phyloP scores from a whole-genome alignment of 1,140 invertebrate species.

The Scaptomyza pallida region DNA sequence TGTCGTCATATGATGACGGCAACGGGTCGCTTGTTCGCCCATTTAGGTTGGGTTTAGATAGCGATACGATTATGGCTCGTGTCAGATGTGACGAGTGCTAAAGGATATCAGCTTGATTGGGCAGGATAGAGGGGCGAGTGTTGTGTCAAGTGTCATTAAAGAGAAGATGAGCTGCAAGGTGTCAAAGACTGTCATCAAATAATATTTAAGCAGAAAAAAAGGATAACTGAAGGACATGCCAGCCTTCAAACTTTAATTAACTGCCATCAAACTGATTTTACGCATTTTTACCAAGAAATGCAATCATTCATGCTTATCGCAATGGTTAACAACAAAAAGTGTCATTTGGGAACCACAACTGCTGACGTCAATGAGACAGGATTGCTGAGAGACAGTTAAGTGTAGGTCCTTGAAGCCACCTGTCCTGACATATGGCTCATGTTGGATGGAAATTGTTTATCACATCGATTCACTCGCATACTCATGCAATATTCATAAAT shows the following conservation, averaged over 20 bases:
- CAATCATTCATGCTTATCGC: conserved; percentile 5
- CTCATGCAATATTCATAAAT: conserved; percentile 73
- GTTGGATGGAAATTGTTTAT: conserved; percentile 65
- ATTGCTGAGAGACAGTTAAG: background rate
- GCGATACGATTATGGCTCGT: conserved; percentile 42
- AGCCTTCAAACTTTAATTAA: too few species aligned
- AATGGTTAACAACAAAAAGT: background rate
- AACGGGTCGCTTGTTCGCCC: conserved; percentile 3
- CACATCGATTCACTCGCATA: conserved; percentile 35
- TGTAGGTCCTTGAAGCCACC: conserved; percentile 30
- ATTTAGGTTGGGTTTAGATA: conserved; percentile 9
- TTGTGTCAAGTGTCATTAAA: conserved; percentile 30
- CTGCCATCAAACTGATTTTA: too few species aligned
- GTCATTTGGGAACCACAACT: conserved; percentile 1
- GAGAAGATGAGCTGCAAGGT: conserved; percentile 33
- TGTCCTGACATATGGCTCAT: conserved; percentile 55
- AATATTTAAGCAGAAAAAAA: too few species aligned
- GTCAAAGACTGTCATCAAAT: background rate
- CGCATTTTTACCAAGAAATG: background rate
- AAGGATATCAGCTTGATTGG: conserved; percentile 25
- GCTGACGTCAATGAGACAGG: conserved; percentile 34
- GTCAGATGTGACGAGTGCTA: conserved; percentile 31
- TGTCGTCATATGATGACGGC: conserved; percentile 61
- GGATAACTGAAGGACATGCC: too few species aligned
- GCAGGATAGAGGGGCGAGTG: background rate